A percentile compares a stretch with the other conserved stretches of the same genome.
Evolutionary conservation across 2,888 invertebrate genomes (phyloP).

Genomic region (Coecobrya sp.): DNA sequence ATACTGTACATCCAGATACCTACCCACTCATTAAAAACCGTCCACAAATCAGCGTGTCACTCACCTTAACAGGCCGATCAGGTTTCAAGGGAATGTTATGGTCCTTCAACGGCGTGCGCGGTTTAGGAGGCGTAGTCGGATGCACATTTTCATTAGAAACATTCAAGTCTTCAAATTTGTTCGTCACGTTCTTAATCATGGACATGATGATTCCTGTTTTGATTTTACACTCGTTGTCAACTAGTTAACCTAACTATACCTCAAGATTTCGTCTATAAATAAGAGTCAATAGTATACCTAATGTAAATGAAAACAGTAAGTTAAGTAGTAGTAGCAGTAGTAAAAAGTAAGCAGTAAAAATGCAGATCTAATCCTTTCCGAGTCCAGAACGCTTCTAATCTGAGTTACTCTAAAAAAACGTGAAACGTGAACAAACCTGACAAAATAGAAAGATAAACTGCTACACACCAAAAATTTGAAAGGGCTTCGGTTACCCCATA

Average conservation of each 20-base stretch:
- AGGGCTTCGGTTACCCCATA: neutral
- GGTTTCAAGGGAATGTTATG: constrained; percentile 23
- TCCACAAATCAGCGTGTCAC: no score
- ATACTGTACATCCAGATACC: no score
- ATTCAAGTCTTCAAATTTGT: constrained; percentile 42
- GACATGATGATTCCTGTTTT: no score
- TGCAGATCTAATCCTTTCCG: neutral
- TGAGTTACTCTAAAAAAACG: neutral
- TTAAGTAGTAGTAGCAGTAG: no score
- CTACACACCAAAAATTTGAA: neutral
- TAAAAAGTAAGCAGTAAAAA: neutral
- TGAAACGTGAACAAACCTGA: neutral
- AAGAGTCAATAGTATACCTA: no score
- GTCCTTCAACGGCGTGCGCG: constrained; percentile 48
- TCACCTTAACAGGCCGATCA: constrained; percentile 58
- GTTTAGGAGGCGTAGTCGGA: constrained; percentile 32
- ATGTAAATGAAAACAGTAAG: no score
- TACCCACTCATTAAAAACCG: no score
- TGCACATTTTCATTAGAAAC: constrained; percentile 47
- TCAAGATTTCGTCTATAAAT: neutral
- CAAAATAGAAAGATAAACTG: neutral
- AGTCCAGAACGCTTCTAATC: neutral
- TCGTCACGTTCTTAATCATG: constrained; percentile 42
- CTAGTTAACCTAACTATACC: neutral
- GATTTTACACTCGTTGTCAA: neutral